Conservation (phyloP, 2,113 vertebrate genomes). For the Setophaga kirtlandii region DNA sequence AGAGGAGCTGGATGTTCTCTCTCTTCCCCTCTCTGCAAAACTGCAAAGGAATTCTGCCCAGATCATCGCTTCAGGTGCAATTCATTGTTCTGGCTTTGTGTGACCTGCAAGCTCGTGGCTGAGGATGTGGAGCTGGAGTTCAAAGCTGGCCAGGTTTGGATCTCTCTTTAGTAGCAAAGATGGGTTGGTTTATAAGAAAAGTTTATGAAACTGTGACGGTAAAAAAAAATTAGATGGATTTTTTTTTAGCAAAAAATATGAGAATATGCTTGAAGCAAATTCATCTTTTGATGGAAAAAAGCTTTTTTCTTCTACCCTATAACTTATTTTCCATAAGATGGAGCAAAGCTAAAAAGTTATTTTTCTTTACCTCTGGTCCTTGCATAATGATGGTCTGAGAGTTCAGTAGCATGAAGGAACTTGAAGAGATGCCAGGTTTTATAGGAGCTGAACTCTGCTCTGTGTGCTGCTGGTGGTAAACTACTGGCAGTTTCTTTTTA, state of each 20-base stretch:
- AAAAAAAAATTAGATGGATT: neutral
- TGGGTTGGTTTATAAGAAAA: neutral
- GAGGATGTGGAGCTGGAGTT: neutral
- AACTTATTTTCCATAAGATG: neutral
- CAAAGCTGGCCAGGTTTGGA: neutral
- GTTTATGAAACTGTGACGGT: neutral
- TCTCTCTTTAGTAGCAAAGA: neutral
- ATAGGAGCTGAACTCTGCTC: neutral
- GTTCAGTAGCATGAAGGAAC: neutral
- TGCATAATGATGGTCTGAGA: neutral
- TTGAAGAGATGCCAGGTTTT: neutral
- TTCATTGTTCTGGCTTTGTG: accelerated
- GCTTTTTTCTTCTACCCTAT: neutral
- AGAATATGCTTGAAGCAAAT: neutral
- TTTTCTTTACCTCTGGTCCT: neutral
- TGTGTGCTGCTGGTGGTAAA: neutral
- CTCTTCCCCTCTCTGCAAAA: neutral
- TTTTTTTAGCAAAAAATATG: neutral
- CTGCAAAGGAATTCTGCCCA: neutral
- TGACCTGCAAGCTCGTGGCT: accelerated
- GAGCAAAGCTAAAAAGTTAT: neutral
- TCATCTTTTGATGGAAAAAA: neutral
- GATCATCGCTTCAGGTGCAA: accelerated
- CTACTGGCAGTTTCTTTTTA: neutral
- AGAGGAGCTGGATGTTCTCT: accelerated